Evolutionary conservation across 2,888 invertebrate species (phyloP), one percentile per base, ranked within the genome.

Genomic region (Pollenia griseotomentosa): DNA sequence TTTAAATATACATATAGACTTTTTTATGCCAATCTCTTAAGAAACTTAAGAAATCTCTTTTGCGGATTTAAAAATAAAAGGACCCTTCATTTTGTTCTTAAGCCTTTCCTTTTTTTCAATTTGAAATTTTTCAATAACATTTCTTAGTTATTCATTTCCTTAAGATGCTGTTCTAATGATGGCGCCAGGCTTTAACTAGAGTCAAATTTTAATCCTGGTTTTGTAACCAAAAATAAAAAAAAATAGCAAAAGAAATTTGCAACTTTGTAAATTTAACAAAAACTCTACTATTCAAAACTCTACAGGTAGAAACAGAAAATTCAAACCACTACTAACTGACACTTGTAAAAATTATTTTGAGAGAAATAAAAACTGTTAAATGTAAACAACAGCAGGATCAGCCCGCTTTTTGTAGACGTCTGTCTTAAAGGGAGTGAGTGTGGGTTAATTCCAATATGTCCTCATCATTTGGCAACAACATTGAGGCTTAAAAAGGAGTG

Each of bases 311-410:
- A 4, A 8, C 8, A 42, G 16, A 33, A 12, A 40, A 16, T 42
- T 46, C 48, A 57, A 59, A 74, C 73, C 73, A 66, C 73, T 66
- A 57, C 57, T 57, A 3, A 55, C 44, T 51, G 65, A 79, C 70
- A 83, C 79, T 83, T 83, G 57, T 65, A 66, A 79, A 78, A 83
- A 83, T 83, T 81, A 83, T 79, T 83, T 81, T 16, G 7, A 33
- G 19, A 33, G 16, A 48, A 33, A 57, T 55, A 46, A 63, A 68
- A 85, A 73, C 79, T 86, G 83, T 80, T 79, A 79, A 83, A 75
- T 44, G 83, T 75, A 86, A 86, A 75, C 84, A 87, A 81, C 86
- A 87, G 84, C 86, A 81, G 86, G 77, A 75, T 42, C 71, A 65
- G 63, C 65, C 86, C 55, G 12, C 3, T 68, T 59, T 42, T 40